Percentiles rank a stretch among this genome's conserved stretches.
Evolutionary conservation across 2,888 invertebrate genomes (phyloP).

Genomic region (Caenorhabditis wallacei): DNA sequence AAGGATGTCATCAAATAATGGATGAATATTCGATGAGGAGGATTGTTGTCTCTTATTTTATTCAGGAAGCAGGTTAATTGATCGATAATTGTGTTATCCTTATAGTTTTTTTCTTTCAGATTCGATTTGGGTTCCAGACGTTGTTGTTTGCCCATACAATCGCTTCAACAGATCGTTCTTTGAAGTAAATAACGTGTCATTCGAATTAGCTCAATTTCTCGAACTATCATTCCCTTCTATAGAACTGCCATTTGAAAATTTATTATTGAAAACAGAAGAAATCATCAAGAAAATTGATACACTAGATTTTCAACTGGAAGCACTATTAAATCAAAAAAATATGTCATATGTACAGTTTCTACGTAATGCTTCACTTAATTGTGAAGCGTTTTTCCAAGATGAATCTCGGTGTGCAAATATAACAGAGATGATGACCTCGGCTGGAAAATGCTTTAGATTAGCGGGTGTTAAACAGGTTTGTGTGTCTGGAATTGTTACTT

Average conservation of each 20-base stretch:
- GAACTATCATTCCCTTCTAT: constrained; percentile 78
- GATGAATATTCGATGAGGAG: constrained; percentile 67
- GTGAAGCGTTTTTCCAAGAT: constrained; percentile 75
- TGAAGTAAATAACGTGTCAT: constrained; percentile 74
- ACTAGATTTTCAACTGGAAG: constrained; percentile 68
- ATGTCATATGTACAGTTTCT: constrained; percentile 75
- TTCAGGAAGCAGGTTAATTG: constrained; percentile 70
- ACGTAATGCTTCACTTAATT: constrained; percentile 68
- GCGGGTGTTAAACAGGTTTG: constrained; percentile 73
- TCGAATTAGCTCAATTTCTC: constrained; percentile 78
- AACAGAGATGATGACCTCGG: constrained; percentile 76
- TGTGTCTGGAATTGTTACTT: background rate
- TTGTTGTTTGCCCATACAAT: constrained; percentile 83
- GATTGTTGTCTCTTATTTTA: constrained; percentile 78
- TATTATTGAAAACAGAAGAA: constrained; percentile 45
- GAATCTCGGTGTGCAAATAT: constrained; percentile 68
- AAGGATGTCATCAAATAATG: constrained; percentile 72
- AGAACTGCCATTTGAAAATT: constrained; percentile 62
- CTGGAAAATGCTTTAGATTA: constrained; percentile 79
- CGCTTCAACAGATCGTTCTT: constrained; percentile 78
- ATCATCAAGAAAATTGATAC: constrained; percentile 67
- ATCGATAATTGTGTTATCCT: background rate
- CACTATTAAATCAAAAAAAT: constrained; percentile 68
- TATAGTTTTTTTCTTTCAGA: constrained; percentile 38
- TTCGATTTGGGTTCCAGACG: constrained; percentile 75